Conservation (phyloP, 2,113 vertebrate genomes). For the Eurypyga helias region DNA sequence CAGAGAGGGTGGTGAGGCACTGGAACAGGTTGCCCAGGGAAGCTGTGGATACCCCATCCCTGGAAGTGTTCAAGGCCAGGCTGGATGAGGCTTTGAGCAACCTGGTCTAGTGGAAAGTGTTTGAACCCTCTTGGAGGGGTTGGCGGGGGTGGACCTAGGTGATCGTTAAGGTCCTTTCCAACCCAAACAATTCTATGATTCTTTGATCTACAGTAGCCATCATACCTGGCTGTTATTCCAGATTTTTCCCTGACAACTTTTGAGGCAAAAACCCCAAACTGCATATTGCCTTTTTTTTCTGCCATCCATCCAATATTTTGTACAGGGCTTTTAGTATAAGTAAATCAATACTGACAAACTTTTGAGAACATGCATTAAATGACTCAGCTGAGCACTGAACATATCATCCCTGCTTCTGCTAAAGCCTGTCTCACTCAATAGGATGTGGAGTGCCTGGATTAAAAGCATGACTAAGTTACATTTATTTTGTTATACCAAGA, state of each 20-base stretch:
- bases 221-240: background rate
- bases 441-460: background rate
- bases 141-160: too few relatives aligned
- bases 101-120: too few relatives aligned
- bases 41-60: too few relatives aligned
- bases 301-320: background rate
- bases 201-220: background rate
- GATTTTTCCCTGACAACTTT: background rate
- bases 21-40: too few relatives aligned
- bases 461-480: slow-evolving; percentile 42
- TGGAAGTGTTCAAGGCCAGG: too few relatives aligned
- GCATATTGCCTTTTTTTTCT: background rate
- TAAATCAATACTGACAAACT: background rate
- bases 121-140: too few relatives aligned
- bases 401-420: background rate
- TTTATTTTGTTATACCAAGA: background rate
- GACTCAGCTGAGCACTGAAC: background rate
- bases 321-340: background rate
- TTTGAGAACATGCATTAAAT: background rate
- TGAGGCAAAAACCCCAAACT: background rate
- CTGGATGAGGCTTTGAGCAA: too few relatives aligned
- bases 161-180: too few relatives aligned
- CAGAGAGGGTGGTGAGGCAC: too few relatives aligned
- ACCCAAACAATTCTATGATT: too few relatives aligned
- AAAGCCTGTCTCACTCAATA: background rate